Percentiles rank a stretch among this genome's conserved stretches.
Evolutionary conservation across 2,797 vertebrate genomes (phyloP).

Genomic region (Adrianichthys oophorus): DNA sequence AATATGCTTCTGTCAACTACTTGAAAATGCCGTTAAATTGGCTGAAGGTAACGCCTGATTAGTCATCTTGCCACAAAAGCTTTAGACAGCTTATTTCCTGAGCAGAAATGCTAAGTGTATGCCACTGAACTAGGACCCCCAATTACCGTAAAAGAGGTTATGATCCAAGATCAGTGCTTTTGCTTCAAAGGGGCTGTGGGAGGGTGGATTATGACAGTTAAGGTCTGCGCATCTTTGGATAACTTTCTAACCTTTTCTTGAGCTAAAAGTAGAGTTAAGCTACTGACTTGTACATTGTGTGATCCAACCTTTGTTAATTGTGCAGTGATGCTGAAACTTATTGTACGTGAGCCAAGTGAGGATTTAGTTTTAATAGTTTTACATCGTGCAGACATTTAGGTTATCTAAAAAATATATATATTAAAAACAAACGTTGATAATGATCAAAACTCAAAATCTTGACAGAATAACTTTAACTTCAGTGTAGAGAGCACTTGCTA

Average conservation of each 20-base stretch:
- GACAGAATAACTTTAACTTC: conserved; percentile 40
- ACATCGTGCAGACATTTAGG: conserved; percentile 40
- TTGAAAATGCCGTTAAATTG: conserved; percentile 61
- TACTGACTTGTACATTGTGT: conserved; percentile 44
- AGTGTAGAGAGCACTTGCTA: conserved; percentile 28
- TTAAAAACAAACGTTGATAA: conserved; percentile 49
- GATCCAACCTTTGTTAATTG: conserved; percentile 38
- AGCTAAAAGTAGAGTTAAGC: conserved; percentile 50
- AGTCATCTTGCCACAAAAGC: conserved; percentile 52
- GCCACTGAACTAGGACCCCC: conserved; percentile 56
- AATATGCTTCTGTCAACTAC: conserved; percentile 57
- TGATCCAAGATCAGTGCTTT: conserved; percentile 58
- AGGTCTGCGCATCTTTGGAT: conserved; percentile 48
- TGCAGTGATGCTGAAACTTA: conserved; percentile 25
- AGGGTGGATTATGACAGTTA: conserved; percentile 36
- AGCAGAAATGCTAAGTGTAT: conserved; percentile 48
- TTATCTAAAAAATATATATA: conserved; percentile 38
- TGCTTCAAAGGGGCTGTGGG: conserved; percentile 56
- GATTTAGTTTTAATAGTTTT: conserved; percentile 40
- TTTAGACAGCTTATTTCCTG: conserved; percentile 49
- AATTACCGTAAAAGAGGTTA: conserved; percentile 68
- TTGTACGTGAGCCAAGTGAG: conserved; percentile 19
- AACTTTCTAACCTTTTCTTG: conserved; percentile 60
- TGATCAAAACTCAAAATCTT: conserved; percentile 62
- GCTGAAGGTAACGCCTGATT: conserved; percentile 59